Conservation (phyloP, 2,797 vertebrate genomes). For the Liparis tanakae region DNA sequence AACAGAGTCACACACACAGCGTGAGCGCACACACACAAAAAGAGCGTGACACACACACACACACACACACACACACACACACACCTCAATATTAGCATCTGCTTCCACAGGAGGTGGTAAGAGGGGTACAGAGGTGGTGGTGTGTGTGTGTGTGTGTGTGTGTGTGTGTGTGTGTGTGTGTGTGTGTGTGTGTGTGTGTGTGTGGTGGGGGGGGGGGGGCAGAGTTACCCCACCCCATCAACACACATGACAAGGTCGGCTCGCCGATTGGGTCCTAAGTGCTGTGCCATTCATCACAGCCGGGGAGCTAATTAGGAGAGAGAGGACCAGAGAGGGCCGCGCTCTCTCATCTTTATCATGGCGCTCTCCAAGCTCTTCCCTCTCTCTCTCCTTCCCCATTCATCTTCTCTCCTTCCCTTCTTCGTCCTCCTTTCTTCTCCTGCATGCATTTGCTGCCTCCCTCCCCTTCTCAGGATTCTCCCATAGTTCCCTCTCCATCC, state of each 20-base stretch:
- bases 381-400: constrained; percentile 13
- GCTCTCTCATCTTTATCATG: constrained; percentile 52
- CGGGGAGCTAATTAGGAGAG: constrained; percentile 73
- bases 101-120: constrained; percentile 74
- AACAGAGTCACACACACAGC: not conserved
- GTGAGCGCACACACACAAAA: constrained; percentile 35
- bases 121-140: constrained; percentile 40
- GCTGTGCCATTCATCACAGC: constrained; percentile 80
- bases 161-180: not conserved
- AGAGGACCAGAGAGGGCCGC: constrained; percentile 38
- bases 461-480: constrained; percentile 10
- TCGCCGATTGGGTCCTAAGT: constrained; percentile 67
- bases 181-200: not conserved
- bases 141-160: too few relatives aligned
- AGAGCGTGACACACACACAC: constrained; percentile 45
- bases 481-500: constrained; percentile 19
- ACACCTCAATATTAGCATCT: constrained; percentile 68
- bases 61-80: constrained; percentile 59
- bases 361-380: constrained; percentile 39
- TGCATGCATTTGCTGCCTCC: not conserved
- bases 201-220: constrained; percentile 32
- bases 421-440: not conserved
- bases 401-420: constrained; percentile 15
- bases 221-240: constrained; percentile 72
- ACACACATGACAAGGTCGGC: constrained; percentile 82